Evolutionary conservation across 1,140 invertebrate genomes (phyloP).

Genomic region (Babylonia areolata): DNA sequence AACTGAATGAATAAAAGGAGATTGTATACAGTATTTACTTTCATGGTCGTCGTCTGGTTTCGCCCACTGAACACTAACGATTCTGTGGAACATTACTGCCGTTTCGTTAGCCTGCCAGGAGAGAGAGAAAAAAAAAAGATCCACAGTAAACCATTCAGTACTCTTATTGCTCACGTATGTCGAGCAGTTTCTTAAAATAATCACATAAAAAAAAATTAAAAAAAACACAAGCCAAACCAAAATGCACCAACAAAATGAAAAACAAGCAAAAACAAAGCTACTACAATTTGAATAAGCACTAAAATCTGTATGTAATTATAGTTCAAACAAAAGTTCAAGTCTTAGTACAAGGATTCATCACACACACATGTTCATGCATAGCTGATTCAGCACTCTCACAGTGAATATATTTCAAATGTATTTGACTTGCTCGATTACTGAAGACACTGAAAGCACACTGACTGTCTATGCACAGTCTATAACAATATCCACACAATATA

Average conservation of each 20-base stretch:
- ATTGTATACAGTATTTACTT: constrained; percentile 38
- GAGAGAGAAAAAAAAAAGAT: constrained; percentile 50
- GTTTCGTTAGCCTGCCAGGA: constrained; percentile 78
- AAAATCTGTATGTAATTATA: no score
- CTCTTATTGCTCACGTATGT: neutral
- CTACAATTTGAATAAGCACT: no score
- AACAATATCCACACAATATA: no score
- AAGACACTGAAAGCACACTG: no score
- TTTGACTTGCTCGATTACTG: no score
- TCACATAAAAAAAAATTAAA: neutral
- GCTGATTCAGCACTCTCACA: no score
- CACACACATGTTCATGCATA: no score
- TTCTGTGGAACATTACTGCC: constrained; percentile 81
- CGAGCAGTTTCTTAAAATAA: neutral
- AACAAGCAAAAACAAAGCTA: neutral
- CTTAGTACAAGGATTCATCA: no score
- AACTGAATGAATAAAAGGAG: constrained; percentile 18
- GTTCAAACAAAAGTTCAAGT: no score
- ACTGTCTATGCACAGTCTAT: no score
- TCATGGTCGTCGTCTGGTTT: constrained; percentile 40
- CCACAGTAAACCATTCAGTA: constrained; percentile 25
- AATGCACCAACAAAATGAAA: neutral
- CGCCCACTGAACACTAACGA: constrained; percentile 79
- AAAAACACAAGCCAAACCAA: neutral
- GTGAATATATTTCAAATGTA: no score